phyloP scores from a whole-genome alignment of 2,113 vertebrate genomes.

The Epinephelus cyanopodus region DNA sequence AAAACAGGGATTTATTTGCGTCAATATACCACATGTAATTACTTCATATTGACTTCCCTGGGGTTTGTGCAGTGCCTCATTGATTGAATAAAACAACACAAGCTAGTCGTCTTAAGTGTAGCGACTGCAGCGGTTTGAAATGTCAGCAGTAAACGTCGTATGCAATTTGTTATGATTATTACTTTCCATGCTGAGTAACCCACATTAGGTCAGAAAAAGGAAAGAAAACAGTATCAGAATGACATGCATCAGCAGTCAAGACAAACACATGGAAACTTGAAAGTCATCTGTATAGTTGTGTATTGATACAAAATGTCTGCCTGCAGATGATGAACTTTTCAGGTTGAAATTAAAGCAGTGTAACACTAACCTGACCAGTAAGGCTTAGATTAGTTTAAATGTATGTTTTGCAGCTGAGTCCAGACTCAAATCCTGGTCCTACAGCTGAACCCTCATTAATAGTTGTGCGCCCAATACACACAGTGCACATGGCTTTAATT shows the following conservation, averaged over 20 bases:
- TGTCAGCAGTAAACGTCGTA: constrained; percentile 12
- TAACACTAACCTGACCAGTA: not conserved
- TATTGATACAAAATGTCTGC: not conserved
- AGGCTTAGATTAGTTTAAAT: not conserved
- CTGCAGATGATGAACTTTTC: not conserved
- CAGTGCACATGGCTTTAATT: constrained; percentile 52
- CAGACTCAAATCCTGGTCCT: not conserved
- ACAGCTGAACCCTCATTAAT: constrained; percentile 18
- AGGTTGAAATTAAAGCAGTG: not conserved
- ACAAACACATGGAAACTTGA: not conserved
- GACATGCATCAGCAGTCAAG: not conserved
- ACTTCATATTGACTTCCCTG: not conserved
- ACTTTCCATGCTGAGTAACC: not conserved
- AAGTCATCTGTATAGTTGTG: not conserved
- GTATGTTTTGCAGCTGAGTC: not conserved
- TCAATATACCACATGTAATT: not conserved
- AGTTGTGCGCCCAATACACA: not conserved
- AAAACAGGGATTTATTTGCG: not conserved
- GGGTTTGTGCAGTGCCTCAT: not conserved
- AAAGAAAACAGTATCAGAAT: not conserved
- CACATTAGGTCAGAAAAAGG: not conserved
- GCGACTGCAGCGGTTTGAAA: constrained; percentile 11
- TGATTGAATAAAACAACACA: constrained; percentile 9
- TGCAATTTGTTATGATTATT: constrained; percentile 23
- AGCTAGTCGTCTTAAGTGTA: not conserved